Base-by-base conservation (phyloP, 2,113 vertebrate species). In the Plotosus lineatus region DNA sequence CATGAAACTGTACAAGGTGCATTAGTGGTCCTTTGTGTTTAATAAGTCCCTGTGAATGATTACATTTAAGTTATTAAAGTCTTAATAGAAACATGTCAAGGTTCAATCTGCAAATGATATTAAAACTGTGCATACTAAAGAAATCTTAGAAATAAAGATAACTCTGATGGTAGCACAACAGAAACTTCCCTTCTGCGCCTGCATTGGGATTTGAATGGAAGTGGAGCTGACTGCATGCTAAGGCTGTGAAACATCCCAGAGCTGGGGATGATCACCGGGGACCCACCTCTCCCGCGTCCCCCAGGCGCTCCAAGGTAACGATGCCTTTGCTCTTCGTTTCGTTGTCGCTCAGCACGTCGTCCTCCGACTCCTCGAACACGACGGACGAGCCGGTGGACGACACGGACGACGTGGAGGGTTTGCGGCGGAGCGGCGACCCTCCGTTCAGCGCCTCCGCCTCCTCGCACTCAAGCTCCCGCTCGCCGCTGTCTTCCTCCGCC, bases 301-400 rank as follows among this genome's bases (percentile, higher is more conserved):
- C 95, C 87, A 95, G 82, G 14, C 94, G 94, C 89, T 98, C 96
- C 83, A 98, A 84, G 61, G 95, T 95, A 87, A 98, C 89, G 88
- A 97, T 96, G 86, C 96, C 97, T 88, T 96, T 95, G 92, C 96
- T 97, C 86, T 94, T 94, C 87, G 91, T 95, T 90, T 98, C 96
- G 84, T 91, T 96, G 94, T 99, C 97, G 86, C 96, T 98, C 76
- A 97, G 91, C 55, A 98, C 84, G 50, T 98, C 97, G 79, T 98
- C 97, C 90, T 99, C 97, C 3, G 97, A 99, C 88, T 99, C 97
- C 73, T 96, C 95, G 55, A 92, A 85, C 83, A 92, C 89, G 5
- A 91, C 94, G 19, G 97, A 99, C 77, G 97, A 99, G 60, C 97
- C 97, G 0, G 95, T 97, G 81, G 97, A 99, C 71, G 97, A 98